phyloP scores from a whole-genome alignment of 2,797 vertebrate species.

The Sitta carolinensis region DNA sequence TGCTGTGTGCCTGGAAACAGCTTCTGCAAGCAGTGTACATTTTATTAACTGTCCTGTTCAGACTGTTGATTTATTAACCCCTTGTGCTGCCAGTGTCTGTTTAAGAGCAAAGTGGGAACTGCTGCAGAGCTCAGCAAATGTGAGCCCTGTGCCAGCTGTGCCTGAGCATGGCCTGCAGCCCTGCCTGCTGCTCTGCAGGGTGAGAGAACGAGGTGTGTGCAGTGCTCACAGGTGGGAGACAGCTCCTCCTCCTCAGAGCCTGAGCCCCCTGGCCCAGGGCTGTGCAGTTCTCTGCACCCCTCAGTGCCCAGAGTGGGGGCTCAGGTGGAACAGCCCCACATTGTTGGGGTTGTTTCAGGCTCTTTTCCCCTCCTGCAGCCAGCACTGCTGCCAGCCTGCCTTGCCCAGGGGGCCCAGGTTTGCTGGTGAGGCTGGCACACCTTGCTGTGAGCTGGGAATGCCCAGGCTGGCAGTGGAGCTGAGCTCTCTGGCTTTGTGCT shows the following conservation, averaged over 20 bases:
- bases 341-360: too few relatives aligned
- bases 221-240: neutral
- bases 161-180: neutral
- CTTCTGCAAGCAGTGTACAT: neutral
- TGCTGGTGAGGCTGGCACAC: too few relatives aligned
- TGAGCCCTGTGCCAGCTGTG: neutral
- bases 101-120: neutral
- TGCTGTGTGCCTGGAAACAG: neutral
- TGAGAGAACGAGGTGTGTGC: fast-evolving
- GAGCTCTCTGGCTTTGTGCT: neutral
- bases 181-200: neutral
- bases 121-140: neutral
- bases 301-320: neutral
- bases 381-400: too few relatives aligned
- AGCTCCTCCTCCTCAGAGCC: neutral
- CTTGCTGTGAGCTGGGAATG: too few relatives aligned
- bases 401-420: too few relatives aligned
- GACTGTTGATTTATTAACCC: neutral
- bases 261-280: neutral
- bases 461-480: neutral
- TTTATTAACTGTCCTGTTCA: neutral
- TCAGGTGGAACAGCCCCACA: neutral
- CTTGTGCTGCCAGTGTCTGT: neutral
- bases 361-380: too few relatives aligned
- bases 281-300: neutral